A percentile compares a stretch with the other conserved stretches of the same genome.
Evolutionary conservation across 2,797 vertebrate species (phyloP).

Genomic region (Sorex maritimensis): DNA sequence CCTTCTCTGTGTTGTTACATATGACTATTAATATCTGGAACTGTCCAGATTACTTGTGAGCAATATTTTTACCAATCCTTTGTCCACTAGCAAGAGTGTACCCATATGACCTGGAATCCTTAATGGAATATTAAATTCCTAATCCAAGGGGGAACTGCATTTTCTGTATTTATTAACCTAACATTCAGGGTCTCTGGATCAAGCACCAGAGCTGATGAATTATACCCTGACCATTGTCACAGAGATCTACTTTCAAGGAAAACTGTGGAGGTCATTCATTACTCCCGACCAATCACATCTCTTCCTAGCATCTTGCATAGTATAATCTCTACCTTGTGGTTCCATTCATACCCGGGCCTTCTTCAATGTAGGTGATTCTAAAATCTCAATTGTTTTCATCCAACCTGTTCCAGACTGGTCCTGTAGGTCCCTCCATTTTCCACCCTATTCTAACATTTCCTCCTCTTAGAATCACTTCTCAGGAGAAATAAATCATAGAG

Average conservation of each 20-base stretch:
- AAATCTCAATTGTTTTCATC: neutral
- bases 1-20: neutral
- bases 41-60: neutral
- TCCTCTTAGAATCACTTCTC: neutral
- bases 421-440: too few species aligned
- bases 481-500: neutral
- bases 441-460: neutral
- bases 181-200: too few species aligned
- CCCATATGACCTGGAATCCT: neutral
- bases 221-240: too few species aligned
- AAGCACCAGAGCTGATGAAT: too few species aligned
- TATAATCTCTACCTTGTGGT: neutral
- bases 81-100: neutral
- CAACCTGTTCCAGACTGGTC: neutral
- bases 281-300: neutral
- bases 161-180: too few species aligned
- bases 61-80: neutral
- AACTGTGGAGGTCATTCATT: neutral
- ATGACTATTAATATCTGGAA: neutral
- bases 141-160: neutral
- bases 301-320: neutral
- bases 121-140: neutral
- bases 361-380: neutral
- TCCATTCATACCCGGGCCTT: neutral
- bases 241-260: neutral